Evolutionary conservation across 2,888 invertebrate genomes (phyloP).

Genomic region (Acrocyrtus sp.): DNA sequence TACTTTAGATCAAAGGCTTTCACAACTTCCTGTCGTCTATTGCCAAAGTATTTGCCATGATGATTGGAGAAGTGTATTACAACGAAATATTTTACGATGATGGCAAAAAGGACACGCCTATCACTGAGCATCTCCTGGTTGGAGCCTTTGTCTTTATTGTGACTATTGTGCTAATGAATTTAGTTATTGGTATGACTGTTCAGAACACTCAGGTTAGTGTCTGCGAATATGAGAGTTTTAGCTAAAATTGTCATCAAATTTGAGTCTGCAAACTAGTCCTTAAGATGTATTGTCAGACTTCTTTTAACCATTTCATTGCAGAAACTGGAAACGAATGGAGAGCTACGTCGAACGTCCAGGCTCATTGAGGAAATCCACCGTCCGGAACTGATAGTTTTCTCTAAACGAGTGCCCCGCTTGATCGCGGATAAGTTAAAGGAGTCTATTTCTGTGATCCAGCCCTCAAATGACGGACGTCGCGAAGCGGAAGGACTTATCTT

Average conservation of each 20-base stretch:
- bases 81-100: slow-evolving; percentile 49
- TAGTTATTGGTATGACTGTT: slow-evolving; percentile 52
- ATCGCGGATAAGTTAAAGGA: slow-evolving; percentile 36
- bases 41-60: slow-evolving; percentile 50
- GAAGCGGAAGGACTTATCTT: slow-evolving; percentile 20
- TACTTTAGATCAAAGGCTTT: slow-evolving; percentile 33
- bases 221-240: not conserved
- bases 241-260: not conserved
- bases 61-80: slow-evolving; percentile 55
- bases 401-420: slow-evolving; percentile 31
- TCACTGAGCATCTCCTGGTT: slow-evolving; percentile 45
- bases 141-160: slow-evolving; percentile 41
- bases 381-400: slow-evolving; percentile 47
- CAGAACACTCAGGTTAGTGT: slow-evolving; percentile 49
- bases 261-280: no score
- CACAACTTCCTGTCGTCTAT: slow-evolving; percentile 42
- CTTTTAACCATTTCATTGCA: no score
- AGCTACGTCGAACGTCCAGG: slow-evolving; percentile 36
- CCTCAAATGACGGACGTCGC: slow-evolving; percentile 34
- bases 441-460: slow-evolving; percentile 42
- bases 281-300: no score
- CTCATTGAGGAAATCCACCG: slow-evolving; percentile 44
- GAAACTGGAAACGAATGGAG: slow-evolving; percentile 42
- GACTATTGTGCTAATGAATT: slow-evolving; percentile 49
- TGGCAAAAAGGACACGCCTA: slow-evolving; percentile 1